Conservation (phyloP, 1,140 invertebrate species). For the Chionoecetes opilio region DNA sequence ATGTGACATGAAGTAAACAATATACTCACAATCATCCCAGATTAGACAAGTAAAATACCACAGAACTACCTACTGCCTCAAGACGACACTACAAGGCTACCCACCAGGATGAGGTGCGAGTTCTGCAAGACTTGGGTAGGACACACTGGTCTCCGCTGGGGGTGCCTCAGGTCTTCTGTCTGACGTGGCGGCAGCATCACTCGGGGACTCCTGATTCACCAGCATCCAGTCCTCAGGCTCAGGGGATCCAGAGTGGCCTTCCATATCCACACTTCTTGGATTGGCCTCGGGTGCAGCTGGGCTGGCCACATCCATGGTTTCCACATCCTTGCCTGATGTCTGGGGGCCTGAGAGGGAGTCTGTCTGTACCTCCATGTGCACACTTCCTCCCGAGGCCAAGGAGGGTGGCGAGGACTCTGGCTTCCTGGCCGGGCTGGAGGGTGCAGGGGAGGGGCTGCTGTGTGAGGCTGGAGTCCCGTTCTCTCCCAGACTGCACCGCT, state of each 20-base stretch:
- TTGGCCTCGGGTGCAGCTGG: slow-evolving; percentile 27
- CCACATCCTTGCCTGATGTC: neutral
- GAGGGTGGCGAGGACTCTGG: neutral
- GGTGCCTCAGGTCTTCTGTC: neutral
- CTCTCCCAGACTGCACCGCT: slow-evolving; percentile 67
- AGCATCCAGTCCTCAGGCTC: slow-evolving; percentile 81
- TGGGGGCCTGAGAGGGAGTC: neutral
- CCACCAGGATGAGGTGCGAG: slow-evolving; percentile 61
- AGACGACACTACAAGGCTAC: neutral
- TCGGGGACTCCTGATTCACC: slow-evolving; percentile 69
- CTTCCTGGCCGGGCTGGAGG: slow-evolving; percentile 37
- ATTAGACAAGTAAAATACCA: too few relatives aligned
- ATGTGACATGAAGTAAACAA: too few relatives aligned
- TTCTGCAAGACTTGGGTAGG: slow-evolving; percentile 37
- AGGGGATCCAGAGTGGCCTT: slow-evolving; percentile 41
- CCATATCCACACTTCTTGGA: slow-evolving; percentile 21
- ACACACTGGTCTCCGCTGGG: slow-evolving; percentile 17
- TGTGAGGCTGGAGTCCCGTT: slow-evolving; percentile 35
- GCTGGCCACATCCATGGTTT: slow-evolving; percentile 64
- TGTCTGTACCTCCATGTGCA: slow-evolving; percentile 71
- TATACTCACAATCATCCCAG: too few relatives aligned
- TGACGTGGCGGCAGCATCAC: neutral
- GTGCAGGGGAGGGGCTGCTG: neutral
- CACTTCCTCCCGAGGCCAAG: neutral
- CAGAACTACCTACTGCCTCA: too few relatives aligned